Base-by-base conservation (phyloP, 2,113 vertebrate genomes). In the Colius striatus region DNA sequence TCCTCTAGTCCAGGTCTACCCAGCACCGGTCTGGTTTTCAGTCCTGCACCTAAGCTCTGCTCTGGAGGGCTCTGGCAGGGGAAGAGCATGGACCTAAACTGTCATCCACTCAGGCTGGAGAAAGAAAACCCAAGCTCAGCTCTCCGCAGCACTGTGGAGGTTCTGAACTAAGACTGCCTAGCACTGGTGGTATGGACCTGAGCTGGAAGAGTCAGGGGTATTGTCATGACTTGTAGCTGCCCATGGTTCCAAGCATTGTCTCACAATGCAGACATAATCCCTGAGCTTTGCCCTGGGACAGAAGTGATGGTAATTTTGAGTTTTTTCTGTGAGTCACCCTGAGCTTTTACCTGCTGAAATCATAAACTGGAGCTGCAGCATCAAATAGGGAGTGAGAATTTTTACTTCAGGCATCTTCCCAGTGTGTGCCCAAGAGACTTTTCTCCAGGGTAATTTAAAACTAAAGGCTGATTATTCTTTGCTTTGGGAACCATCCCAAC, bases 401-500 rank as follows among this genome's bases (percentile, higher is more conserved):
- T 6, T 3, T 34, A 43, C 63, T 71, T 63, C 78, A 95, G 63
- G 65, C 71, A 76, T 67, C 78, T 85, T 82, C 84, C 54, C 34
- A 65, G 47, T 1, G 0, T 48, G 51, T 51, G 32, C 58, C 4
- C 1, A 83, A 68, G 53, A 95, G 54, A 62, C 15, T 81, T 91
- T 77, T 48, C 90, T 84, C 85, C 0, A 0, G 57, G 57, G 63
- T 84, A 86, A 94, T 90, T 86, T 93, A 86, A 95, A 94, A 90
- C 90, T 65, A 90, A 81, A 41, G 80, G 53, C 61, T 93, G 91
- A 94, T 94, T 84, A 91, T 65, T 92, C 92, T 78, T 88, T 92
- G 88, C 88, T 93, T 92, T 84, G 92, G 73, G 93, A 96, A 95
- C 73, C 57, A 89, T 77, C 76, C 83, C 88, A 93, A 92, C 89